Conservation (phyloP, 2,888 invertebrate species). For the Mimachlamys varia region DNA sequence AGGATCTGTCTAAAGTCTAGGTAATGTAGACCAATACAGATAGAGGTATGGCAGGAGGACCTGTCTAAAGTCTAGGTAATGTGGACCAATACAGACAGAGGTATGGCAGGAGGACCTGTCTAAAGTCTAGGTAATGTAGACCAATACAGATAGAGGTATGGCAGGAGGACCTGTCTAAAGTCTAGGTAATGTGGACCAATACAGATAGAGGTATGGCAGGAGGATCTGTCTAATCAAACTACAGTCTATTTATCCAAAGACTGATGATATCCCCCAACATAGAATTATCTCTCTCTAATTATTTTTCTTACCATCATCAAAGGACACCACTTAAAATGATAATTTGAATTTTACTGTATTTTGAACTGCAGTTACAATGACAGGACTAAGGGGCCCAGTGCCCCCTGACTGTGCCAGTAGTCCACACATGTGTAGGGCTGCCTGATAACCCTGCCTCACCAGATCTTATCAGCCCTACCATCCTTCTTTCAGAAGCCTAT, state of each 20-base stretch:
- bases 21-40: too few relatives aligned
- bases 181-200: too few relatives aligned
- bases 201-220: too few relatives aligned
- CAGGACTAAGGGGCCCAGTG: background rate
- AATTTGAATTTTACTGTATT: slow-evolving; percentile 23
- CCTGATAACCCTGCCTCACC: background rate
- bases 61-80: too few relatives aligned
- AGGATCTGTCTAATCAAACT: too few relatives aligned
- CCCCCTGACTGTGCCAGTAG: slow-evolving; percentile 11
- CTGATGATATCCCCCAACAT: background rate
- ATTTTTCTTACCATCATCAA: slow-evolving; percentile 7
- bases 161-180: too few relatives aligned
- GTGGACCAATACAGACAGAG: too few relatives aligned
- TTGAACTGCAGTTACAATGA: slow-evolving; percentile 2
- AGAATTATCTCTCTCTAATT: background rate
- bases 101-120: too few relatives aligned
- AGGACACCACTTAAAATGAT: background rate
- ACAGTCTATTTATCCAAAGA: background rate
- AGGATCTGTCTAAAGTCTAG: too few relatives aligned
- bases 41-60: too few relatives aligned
- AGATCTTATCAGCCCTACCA: slow-evolving; percentile 10
- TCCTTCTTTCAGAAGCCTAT: slow-evolving; percentile 31
- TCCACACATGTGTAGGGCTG: background rate
- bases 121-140: too few relatives aligned
- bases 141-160: too few relatives aligned